Conservation (phyloP, 2,888 invertebrate genomes). For the Unio delphinus region DNA sequence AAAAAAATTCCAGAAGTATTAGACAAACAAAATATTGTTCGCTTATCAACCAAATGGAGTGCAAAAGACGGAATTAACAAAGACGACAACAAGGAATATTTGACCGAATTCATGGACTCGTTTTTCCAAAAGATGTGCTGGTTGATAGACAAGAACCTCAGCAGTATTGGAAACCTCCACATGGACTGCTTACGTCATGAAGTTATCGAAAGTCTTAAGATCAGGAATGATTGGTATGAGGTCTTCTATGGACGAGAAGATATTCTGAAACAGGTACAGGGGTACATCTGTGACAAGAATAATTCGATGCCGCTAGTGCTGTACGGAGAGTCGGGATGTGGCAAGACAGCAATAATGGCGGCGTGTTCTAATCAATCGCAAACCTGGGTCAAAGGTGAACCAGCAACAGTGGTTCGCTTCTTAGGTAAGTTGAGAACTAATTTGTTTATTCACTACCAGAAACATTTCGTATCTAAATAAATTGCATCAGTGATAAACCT, state of each 20-base stretch:
- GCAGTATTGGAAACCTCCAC: constrained; percentile 10
- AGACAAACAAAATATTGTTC: constrained; percentile 30
- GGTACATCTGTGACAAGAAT: constrained; percentile 17
- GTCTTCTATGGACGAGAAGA: constrained; percentile 53
- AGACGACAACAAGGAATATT: constrained; percentile 40
- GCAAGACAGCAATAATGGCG: constrained; percentile 63
- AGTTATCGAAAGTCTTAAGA: constrained; percentile 42
- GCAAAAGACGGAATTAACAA: constrained; percentile 39
- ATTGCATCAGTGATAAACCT: neutral
- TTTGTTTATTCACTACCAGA: neutral
- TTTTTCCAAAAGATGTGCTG: constrained; percentile 44
- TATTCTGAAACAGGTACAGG: constrained; percentile 23
- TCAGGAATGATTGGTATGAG: constrained; percentile 38
- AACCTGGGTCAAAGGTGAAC: constrained; percentile 39
- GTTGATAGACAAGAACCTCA: constrained; percentile 46
- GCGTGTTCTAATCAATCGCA: constrained; percentile 38
- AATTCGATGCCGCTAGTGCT: constrained; percentile 43
- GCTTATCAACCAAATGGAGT: constrained; percentile 33
- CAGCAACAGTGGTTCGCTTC: constrained; percentile 54
- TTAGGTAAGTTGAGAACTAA: constrained; percentile 40
- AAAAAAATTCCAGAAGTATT: constrained; percentile 22
- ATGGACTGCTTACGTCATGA: constrained; percentile 49
- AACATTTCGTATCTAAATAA: neutral
- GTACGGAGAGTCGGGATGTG: constrained; percentile 61
- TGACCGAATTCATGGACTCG: constrained; percentile 33